phyloP scores from a whole-genome alignment of 1,140 invertebrate species.

The Pygmarrhopalites habei region DNA sequence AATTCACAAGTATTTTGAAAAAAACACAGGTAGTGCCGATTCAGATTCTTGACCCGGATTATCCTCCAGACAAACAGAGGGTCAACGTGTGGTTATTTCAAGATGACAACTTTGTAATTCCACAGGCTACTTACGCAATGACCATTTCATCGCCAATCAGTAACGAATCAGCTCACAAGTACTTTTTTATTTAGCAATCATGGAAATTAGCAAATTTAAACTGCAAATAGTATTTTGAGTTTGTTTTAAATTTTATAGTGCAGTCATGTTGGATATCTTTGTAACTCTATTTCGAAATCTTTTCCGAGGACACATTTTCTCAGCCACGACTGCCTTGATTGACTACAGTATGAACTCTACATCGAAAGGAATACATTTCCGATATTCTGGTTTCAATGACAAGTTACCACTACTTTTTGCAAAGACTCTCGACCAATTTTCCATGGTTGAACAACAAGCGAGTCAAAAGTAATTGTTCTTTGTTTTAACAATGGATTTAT shows the following conservation, averaged over 20 bases:
- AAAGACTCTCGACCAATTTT: too few relatives aligned
- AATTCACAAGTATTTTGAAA: not conserved
- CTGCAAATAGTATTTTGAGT: too few relatives aligned
- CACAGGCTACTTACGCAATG: not conserved
- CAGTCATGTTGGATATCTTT: not conserved
- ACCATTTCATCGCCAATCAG: not conserved
- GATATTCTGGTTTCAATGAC: not conserved
- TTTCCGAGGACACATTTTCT: not conserved
- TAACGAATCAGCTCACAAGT: not conserved
- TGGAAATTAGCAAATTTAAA: too few relatives aligned
- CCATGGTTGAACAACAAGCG: too few relatives aligned
- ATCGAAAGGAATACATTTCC: not conserved
- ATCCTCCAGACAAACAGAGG: not conserved
- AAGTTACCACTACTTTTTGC: not conserved
- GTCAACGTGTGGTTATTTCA: slow-evolving; percentile 8
- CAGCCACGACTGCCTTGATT: not conserved
- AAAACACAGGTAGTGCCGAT: not conserved
- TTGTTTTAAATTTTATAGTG: slow-evolving; percentile 1
- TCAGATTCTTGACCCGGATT: not conserved
- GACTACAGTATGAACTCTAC: not conserved
- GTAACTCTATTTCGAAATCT: not conserved
- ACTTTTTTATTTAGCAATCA: too few relatives aligned
- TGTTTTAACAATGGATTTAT: too few relatives aligned
- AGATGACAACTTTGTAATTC: slow-evolving; percentile 1
- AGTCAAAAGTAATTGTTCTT: too few relatives aligned